Conservation (phyloP, 2,113 vertebrate species). For the Zosterops hypoxanthus region DNA sequence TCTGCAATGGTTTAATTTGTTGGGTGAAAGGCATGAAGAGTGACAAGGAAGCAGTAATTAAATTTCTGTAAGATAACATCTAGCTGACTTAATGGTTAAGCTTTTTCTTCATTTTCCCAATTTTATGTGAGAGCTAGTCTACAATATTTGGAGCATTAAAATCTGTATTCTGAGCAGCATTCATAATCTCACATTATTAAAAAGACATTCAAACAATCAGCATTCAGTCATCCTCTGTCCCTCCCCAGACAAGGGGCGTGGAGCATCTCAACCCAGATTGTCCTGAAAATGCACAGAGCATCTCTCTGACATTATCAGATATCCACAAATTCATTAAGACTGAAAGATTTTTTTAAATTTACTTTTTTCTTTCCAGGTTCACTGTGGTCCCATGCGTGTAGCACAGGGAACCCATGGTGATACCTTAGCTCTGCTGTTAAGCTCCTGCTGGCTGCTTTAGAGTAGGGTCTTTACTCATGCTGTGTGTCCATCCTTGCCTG, state of each 20-base stretch:
- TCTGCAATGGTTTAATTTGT: not conserved
- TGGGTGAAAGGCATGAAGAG: not conserved
- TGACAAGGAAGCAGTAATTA: conserved; percentile 28
- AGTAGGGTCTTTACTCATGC: not conserved
- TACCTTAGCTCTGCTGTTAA: not conserved
- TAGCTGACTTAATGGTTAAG: not conserved
- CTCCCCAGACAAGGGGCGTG: not conserved
- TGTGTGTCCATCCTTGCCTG: not conserved
- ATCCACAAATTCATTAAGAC: not conserved
- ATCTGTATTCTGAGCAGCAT: not conserved
- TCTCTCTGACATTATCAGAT: not conserved
- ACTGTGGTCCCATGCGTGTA: accelerated
- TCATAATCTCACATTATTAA: not conserved
- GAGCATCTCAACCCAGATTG: not conserved
- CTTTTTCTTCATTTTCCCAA: not conserved
- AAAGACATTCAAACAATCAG: not conserved
- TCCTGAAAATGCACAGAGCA: not conserved
- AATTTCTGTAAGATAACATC: conserved; percentile 12
- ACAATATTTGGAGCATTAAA: not conserved
- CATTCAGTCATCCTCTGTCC: not conserved
- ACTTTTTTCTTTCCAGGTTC: not conserved
- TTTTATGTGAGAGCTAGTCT: not conserved
- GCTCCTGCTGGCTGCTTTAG: not conserved
- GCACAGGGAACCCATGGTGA: not conserved
- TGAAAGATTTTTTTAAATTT: not conserved